Conservation (phyloP, 2,797 vertebrate species). For the Parauchenoglanis punctatus region DNA sequence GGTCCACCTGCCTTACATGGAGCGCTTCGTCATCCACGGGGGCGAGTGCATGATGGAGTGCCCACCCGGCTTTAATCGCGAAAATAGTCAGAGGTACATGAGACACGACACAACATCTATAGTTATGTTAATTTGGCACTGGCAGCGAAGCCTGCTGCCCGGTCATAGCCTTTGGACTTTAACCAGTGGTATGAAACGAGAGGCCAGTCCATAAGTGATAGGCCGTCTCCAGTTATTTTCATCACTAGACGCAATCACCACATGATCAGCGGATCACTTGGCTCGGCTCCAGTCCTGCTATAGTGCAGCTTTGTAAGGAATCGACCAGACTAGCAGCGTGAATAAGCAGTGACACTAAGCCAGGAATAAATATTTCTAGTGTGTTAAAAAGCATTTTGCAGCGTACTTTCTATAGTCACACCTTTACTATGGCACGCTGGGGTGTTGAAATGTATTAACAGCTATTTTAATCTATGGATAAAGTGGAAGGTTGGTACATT, state of each 20-base stretch:
- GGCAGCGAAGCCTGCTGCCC: neutral
- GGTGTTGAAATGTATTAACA: neutral
- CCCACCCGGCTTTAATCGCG: slow-evolving; percentile 89
- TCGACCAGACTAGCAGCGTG: neutral
- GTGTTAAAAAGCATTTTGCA: slow-evolving; percentile 29
- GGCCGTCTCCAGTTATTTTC: slow-evolving; percentile 23
- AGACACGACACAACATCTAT: too few species aligned
- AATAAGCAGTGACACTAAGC: slow-evolving; percentile 24
- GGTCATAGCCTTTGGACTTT: slow-evolving; percentile 18
- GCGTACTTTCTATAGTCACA: neutral
- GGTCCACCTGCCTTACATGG: slow-evolving; percentile 77
- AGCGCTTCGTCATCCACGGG: slow-evolving; percentile 88
- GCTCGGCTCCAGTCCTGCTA: neutral
- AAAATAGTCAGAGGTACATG: slow-evolving; percentile 83
- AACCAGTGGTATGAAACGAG: neutral
- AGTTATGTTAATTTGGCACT: neutral
- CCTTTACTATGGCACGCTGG: neutral
- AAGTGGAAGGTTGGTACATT: neutral
- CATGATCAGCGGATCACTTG: slow-evolving; percentile 17
- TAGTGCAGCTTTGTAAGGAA: slow-evolving; percentile 9
- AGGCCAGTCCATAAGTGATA: neutral
- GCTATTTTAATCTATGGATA: neutral
- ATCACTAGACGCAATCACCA: slow-evolving; percentile 5
- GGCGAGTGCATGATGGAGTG: slow-evolving; percentile 93
- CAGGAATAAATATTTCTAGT: slow-evolving; percentile 45